Base-by-base conservation (phyloP, 2,888 invertebrate genomes). In the Campopleginae sp. region DNA sequence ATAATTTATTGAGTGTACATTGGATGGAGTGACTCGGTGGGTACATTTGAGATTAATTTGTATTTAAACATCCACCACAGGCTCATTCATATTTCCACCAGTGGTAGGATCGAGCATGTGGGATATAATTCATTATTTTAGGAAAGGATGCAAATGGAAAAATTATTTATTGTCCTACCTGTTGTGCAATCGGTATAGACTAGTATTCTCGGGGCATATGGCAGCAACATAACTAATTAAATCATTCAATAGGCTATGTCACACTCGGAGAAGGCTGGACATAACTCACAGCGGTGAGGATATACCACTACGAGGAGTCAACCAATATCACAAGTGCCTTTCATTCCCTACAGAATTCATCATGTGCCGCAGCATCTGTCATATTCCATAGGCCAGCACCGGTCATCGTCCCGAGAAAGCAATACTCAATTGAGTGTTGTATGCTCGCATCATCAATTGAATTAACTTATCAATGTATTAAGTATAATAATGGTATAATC, bases 241-340 rank as follows among this genome's bases (percentile, higher is more conserved):
- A 58, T 58, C 58, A 58, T 58, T 58, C 58, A 27, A 58, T 58
- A 58, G 58, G 58, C 14, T 58, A 58, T 58, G 58, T 58, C 58
- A 58, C 58, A 58, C 58, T 58, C 58, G 58, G 58, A 58, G 58
- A 58, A 58, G 58, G 58, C 58, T 58, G 27, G 58, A 23, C 58
- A 58, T 58, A 58, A 58, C 27, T 58, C 58, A 58, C 14, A 27
- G 58, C 23, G 27, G 27, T 5, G 27, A 27, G 0, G 27, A 58
- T 58, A 58, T 58, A 58, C 58, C 27, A 58, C 27, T 14, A 58
- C 58, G 58, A 58, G 58, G 58, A 58, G 58, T 58, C 58, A 58
- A 58, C 58, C 58, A 58, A 58, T 58, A 58, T 58, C 58, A 58
- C 27, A 58, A 58, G 58, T 58, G 58, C 58, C 58, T 58, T 58